Evolutionary conservation across 1,140 invertebrate species (phyloP), one percentile per base, ranked within the genome.

Genomic region (Heliconius hewitsoni): DNA sequence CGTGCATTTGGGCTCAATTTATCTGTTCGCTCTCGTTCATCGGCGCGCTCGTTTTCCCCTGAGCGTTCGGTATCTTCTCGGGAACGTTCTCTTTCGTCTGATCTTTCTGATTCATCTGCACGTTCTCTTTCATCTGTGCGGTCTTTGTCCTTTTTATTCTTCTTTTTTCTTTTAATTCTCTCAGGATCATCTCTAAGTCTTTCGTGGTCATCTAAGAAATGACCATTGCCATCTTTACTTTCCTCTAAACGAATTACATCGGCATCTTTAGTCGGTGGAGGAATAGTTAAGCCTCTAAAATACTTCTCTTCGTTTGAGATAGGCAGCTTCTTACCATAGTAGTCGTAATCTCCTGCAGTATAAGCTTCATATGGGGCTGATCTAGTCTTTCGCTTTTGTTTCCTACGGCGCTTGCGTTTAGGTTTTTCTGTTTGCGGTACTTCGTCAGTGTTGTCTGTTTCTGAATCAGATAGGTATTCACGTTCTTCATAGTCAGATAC

Each of bases 121-220:
- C 73, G 72, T 37, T 78, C 81, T 42, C 74, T 57, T 1, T 78
- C 80, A 13, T 79, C 50, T 3, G 57, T 42, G 16, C 73, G 72
- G 9, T 78, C 78, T 30, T 78, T 37, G 4, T 78, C 80, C 11
- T 57, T 77, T 23, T 74, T 16, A 23, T 66, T 66, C 11, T 74
- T 30, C 13, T 78, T 74, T 57, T 77, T 78, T 9, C 46, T 77
- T 18, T 34, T 80, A 23, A 84, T 84, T 34, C 82, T 78, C 75
- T 86, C 84, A 6, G 81, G 82, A 72, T 87, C 87, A 9, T 88
- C 84, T 34, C 80, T 70, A 46, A 87, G 74, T 82, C 88, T 78
- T 80, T 90, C 81, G 72, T 92, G 89, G 37, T 94, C 93, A 60
- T 93, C 91, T 30, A 92, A 76, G 46, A 92, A 92, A 73, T 91